A percentile compares a stretch with the other conserved stretches of the same genome.
These are phyloP conservation scores for Ptyas mucosa DNA, from an alignment of 2,113 vertebrate genomes.

Conservation along the genomic window DNA sequence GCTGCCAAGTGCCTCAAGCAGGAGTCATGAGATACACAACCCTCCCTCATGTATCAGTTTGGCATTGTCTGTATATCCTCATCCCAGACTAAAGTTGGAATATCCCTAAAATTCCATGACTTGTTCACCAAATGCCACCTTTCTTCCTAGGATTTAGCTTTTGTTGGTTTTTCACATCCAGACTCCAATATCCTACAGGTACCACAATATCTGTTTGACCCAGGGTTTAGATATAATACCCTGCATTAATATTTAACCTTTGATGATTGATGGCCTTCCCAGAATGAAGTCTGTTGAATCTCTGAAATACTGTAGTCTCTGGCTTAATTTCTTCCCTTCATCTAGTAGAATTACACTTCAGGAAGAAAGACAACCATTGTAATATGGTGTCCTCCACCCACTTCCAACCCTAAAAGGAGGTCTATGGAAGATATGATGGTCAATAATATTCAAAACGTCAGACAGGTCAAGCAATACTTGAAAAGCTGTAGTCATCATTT, in stretches of 20 bases:
- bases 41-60: background rate
- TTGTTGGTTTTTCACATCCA: background rate
- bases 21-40: background rate
- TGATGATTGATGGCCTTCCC: background rate
- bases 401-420: background rate
- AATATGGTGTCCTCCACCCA: background rate
- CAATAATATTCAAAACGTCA: background rate
- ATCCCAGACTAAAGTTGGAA: background rate
- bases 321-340: background rate
- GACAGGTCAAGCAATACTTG: background rate
- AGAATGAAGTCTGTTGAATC: background rate
- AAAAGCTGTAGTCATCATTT: background rate
- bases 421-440: background rate
- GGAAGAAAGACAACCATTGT: background rate
- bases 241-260: background rate
- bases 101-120: background rate
- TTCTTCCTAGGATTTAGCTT: background rate
- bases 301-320: background rate
- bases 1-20: background rate
- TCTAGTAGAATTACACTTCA: background rate
- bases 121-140: background rate
- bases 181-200: background rate
- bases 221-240: background rate
- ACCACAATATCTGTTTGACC: background rate
- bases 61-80: background rate